These are phyloP conservation scores for Cheirogaleus major DNA, from an alignment of 2,797 vertebrate species.

Conservation along the genomic window DNA sequence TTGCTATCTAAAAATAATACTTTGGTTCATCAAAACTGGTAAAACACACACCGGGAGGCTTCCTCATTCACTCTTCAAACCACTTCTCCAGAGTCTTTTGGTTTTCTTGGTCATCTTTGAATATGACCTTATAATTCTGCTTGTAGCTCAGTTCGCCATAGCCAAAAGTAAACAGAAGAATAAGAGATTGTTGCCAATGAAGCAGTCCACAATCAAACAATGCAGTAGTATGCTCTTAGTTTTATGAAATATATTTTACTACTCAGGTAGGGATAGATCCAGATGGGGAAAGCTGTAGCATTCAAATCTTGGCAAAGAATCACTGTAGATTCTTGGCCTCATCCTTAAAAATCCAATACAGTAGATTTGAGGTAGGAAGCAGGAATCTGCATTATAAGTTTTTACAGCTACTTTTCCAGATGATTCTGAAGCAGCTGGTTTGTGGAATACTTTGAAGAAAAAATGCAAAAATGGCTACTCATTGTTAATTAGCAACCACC, in stretches of 20 bases:
- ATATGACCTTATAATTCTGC: background rate
- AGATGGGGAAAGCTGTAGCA: background rate
- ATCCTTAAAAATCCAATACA: background rate
- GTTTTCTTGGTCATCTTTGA: slow-evolving; percentile 22
- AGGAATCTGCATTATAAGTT: background rate
- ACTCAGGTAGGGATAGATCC: background rate
- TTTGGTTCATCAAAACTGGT: background rate
- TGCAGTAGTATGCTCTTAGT: background rate
- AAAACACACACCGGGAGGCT: background rate
- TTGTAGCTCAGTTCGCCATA: background rate
- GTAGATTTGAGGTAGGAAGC: background rate
- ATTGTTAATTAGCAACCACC: background rate
- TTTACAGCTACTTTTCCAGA: background rate
- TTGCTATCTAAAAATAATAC: background rate
- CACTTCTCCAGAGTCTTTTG: background rate
- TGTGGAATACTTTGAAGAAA: background rate
- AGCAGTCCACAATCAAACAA: background rate
- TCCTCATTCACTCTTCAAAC: background rate
- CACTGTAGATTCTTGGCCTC: background rate
- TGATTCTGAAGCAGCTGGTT: background rate
- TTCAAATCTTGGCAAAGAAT: background rate
- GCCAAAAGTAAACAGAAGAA: background rate
- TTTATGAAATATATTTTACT: background rate
- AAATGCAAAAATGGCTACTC: background rate
- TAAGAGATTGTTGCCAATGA: background rate